Evolutionary conservation across 2,888 invertebrate genomes (phyloP), one percentile per base, ranked within the genome.

Genomic region (Meliscaeva auricollis): DNA sequence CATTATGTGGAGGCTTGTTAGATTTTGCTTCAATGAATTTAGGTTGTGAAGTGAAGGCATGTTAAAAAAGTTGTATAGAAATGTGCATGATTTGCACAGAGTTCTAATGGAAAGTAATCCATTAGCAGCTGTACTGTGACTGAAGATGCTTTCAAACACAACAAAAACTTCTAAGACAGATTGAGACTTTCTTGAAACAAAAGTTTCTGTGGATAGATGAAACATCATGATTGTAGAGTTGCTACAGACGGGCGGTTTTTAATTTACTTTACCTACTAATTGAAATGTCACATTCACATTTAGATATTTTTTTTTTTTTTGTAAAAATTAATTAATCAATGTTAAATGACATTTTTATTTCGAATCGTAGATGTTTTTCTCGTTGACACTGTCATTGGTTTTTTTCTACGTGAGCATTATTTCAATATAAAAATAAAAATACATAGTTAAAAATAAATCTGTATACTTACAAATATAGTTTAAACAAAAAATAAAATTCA

Each of bases 261-360:
- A 60, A 41, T 41, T 41, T 26, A 26, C 35, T 17, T 60, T 22
- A 2, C 41, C 15, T 8, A 7, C 26, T 60, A 60, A 60, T 60
- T 60, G 60, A 44, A 60, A 41, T 44, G 60, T 60, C 60, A 60
- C 41, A 60, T 38, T 41, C 60, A 60, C 22, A n/a, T n/a, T n/a
- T n/a, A n/a, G n/a, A n/a, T n/a, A n/a, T n/a, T n/a, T n/a, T n/a
- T n/a, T n/a, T n/a, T n/a, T n/a, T n/a, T n/a, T n/a, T n/a, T n/a
- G n/a, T n/a, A n/a, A 44, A 44, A 48, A 8, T 50, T 22, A 2
- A 22, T 11, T 22, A 3, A 22, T 15, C 41, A n/a, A n/a, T n/a
- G n/a, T n/a, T n/a, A n/a, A n/a, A n/a, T n/a, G n/a, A n/a, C n/a
- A n/a, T n/a, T n/a, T n/a, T n/a, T n/a, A n/a, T n/a, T n/a, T n/a